Percentiles rank a stretch among this genome's conserved stretches.
Conservation (phyloP, 2,113 vertebrate species). For the Vireo altiloquus region DNA sequence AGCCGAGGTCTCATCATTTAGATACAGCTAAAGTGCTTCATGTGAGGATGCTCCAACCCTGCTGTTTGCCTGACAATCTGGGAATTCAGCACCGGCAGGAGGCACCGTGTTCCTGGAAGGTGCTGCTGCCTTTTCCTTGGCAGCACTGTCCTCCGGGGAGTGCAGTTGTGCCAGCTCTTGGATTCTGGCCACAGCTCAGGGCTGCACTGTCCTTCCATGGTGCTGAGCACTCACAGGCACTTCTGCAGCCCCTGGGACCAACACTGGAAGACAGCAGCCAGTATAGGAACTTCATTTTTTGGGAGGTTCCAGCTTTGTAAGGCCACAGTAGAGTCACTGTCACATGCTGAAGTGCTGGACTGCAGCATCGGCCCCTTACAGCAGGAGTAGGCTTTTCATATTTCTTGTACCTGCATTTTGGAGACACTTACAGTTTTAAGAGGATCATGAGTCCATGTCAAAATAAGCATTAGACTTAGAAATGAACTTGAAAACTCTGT, state of each 20-base stretch:
- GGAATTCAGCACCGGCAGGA: neutral
- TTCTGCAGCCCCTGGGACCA: neutral
- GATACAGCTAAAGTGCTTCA: fast-evolving
- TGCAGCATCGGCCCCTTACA: neutral
- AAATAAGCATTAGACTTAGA: neutral
- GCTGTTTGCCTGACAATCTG: neutral
- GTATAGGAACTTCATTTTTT: neutral
- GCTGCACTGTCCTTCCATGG: neutral
- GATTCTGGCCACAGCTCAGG: neutral
- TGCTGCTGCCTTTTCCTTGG: neutral
- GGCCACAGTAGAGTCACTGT: neutral
- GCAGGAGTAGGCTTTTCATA: neutral
- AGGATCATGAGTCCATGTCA: neutral
- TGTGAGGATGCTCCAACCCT: neutral
- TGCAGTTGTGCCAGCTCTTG: neutral
- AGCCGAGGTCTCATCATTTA: neutral
- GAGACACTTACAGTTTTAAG: neutral
- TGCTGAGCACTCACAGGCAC: neutral
- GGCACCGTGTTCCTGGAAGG: neutral
- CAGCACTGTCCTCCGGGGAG: neutral
- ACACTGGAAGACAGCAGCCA: neutral
- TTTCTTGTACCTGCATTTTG: neutral
- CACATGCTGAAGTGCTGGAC: neutral
- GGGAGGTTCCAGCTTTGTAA: neutral
- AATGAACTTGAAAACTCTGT: neutral